Conservation (phyloP, 2,797 vertebrate species). For the Artibeus jamaicensis region DNA sequence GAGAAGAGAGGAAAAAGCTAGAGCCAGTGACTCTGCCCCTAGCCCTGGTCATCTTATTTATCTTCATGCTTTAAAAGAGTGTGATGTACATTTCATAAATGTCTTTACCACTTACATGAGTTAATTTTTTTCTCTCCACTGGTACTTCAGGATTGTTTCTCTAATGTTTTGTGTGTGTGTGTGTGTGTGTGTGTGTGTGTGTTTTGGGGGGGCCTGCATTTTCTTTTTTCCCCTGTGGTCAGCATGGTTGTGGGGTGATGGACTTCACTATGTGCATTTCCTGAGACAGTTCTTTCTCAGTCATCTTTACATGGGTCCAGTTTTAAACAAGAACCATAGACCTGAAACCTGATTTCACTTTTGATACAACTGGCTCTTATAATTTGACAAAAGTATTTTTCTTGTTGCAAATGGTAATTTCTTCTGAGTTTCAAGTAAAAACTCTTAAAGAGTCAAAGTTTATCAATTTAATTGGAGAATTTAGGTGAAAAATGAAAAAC, state of each 20-base stretch:
- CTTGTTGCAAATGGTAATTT: neutral
- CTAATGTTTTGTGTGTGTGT: neutral
- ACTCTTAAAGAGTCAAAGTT: neutral
- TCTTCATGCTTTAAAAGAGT: neutral
- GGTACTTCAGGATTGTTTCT: neutral
- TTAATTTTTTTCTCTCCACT: neutral
- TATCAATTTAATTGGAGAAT: constrained; percentile 2
- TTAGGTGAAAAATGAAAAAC: neutral
- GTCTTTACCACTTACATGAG: neutral
- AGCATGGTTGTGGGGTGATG: neutral
- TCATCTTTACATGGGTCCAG: neutral
- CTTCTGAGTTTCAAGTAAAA: constrained; percentile 16
- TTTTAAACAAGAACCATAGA: neutral
- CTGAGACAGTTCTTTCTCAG: neutral
- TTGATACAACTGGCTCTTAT: neutral
- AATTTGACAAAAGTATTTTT: constrained; percentile 12
- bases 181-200: too few species aligned
- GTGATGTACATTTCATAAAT: neutral
- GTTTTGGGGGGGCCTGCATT: neutral
- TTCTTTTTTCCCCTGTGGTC: neutral
- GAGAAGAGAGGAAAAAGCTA: neutral
- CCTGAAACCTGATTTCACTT: constrained; percentile 2
- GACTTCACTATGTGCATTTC: neutral
- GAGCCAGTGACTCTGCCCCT: neutral
- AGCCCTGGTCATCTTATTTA: neutral